Conservation (phyloP, 2,113 vertebrate genomes). For the Dendrocopos noguchii region DNA sequence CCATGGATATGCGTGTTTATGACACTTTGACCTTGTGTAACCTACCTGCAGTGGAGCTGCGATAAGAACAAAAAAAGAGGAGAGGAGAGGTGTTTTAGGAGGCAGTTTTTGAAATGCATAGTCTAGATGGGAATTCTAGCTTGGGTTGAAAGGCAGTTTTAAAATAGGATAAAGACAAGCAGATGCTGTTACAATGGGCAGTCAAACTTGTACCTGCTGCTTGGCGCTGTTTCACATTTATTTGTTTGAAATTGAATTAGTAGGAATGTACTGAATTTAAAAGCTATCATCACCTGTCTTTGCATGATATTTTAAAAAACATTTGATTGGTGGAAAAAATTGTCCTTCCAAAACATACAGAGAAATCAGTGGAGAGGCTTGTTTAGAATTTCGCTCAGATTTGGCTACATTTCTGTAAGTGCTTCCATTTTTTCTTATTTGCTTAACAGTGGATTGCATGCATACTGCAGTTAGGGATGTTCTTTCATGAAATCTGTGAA, state of each 20-base stretch:
- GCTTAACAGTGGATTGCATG: background rate
- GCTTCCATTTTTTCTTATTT: background rate
- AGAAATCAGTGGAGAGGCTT: background rate
- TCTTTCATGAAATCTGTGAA: background rate
- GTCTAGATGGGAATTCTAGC: background rate
- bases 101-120: fast-evolving
- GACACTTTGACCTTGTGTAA: background rate
- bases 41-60: background rate
- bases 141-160: background rate
- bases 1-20: background rate
- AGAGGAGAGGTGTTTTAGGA: background rate
- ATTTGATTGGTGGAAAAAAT: background rate
- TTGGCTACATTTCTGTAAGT: background rate
- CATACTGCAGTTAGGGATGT: background rate
- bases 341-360: background rate
- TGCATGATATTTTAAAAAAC: background rate
- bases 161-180: background rate
- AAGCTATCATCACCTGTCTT: background rate
- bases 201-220: background rate
- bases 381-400: background rate
- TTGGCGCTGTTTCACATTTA: background rate
- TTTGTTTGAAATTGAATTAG: background rate
- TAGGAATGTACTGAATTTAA: background rate
- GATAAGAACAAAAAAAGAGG: background rate
- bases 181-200: background rate